Conservation (phyloP, 2,113 vertebrate species). For the Erythrocebus patas region DNA sequence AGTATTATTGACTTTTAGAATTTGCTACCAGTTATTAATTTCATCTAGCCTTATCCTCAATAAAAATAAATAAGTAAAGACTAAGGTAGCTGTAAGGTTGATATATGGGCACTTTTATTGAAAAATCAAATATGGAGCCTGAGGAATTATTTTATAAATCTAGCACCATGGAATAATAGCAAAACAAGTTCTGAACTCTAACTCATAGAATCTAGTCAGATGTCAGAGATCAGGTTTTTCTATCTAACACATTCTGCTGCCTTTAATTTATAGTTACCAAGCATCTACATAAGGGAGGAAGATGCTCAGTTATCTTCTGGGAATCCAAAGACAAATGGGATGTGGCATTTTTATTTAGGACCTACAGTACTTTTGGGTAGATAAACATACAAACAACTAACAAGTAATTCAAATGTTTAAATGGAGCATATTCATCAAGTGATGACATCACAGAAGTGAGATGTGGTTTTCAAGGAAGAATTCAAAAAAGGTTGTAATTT, state of each 20-base stretch:
- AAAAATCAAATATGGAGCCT: neutral
- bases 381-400: neutral
- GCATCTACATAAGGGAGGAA: neutral
- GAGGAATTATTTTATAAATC: constrained; percentile 6
- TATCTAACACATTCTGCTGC: neutral
- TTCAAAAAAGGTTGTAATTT: neutral
- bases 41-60: neutral
- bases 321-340: neutral
- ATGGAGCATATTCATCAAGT: neutral
- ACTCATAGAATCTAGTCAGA: neutral
- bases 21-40: neutral
- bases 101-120: neutral
- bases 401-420: neutral
- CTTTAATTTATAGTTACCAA: neutral
- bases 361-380: neutral
- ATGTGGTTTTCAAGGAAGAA: neutral
- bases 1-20: constrained; percentile 30
- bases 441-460: neutral
- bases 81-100: neutral
- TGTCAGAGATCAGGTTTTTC: neutral
- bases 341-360: neutral
- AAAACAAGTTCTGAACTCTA: neutral
- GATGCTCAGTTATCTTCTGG: neutral
- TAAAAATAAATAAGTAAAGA: constrained; percentile 41
- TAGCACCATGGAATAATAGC: neutral